These are phyloP conservation scores for Microctenopoma stevenorrisi DNA, from an alignment of 2,797 vertebrate species.

Conservation along the genomic window DNA sequence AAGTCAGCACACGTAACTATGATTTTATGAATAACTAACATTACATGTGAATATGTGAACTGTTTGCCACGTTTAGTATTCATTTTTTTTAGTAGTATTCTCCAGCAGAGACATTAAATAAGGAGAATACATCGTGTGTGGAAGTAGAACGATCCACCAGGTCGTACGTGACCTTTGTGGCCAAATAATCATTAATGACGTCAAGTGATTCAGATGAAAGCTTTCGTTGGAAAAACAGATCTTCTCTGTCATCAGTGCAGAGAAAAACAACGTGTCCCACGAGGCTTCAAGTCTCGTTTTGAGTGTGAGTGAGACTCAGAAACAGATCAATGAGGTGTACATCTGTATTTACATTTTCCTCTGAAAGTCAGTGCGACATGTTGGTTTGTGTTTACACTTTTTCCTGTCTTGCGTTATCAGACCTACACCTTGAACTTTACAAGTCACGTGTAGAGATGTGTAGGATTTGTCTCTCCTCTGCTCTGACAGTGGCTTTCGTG, in stretches of 20 bases:
- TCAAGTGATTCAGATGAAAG: constrained; percentile 8
- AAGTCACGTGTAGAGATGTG: constrained; percentile 13
- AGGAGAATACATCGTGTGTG: neutral
- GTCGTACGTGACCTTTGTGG: neutral
- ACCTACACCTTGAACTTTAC: constrained; percentile 66
- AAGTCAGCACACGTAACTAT: too few relatives aligned
- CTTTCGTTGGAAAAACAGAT: constrained; percentile 35
- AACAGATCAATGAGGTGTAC: neutral
- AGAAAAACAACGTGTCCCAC: constrained; percentile 27
- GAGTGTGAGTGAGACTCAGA: neutral
- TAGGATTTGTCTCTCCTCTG: neutral
- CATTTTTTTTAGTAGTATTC: too few relatives aligned
- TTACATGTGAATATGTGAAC: too few relatives aligned
- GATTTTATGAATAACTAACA: too few relatives aligned
- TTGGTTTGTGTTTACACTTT: constrained; percentile 25
- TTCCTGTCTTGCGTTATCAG: constrained; percentile 37
- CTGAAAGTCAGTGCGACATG: too few relatives aligned
- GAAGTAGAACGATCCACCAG: neutral
- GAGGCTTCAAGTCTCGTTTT: neutral
- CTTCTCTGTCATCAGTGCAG: constrained; percentile 17
- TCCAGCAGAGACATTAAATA: too few relatives aligned
- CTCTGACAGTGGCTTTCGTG: too few relatives aligned
- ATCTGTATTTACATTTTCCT: neutral
- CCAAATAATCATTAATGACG: constrained; percentile 54
- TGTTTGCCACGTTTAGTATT: too few relatives aligned